These are phyloP conservation scores for Halcyon badia DNA, from an alignment of 2,797 vertebrate species.

Conservation along the genomic window DNA sequence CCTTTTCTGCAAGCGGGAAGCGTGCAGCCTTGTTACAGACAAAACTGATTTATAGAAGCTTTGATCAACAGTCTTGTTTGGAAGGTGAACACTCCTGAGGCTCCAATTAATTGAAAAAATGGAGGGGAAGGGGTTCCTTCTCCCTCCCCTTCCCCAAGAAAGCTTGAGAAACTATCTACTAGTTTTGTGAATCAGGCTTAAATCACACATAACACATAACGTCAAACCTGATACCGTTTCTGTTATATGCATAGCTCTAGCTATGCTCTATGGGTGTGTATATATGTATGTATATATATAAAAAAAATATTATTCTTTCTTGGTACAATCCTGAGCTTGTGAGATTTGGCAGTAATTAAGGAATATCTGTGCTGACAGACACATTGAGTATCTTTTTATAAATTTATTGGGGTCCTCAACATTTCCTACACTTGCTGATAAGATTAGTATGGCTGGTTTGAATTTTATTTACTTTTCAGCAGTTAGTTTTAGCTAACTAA, in stretches of 20 bases:
- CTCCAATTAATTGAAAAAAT: not conserved
- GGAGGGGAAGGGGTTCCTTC: not conserved
- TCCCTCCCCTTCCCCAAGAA: not conserved
- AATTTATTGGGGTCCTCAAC: not conserved
- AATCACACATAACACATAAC: not conserved
- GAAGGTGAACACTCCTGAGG: not conserved
- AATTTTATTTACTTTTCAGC: not conserved
- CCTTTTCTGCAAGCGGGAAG: not conserved
- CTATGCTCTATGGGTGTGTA: not conserved
- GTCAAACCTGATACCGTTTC: not conserved
- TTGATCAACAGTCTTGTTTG: not conserved
- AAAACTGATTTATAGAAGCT: not conserved
- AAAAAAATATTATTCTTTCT: not conserved
- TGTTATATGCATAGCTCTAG: not conserved
- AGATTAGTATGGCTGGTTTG: not conserved
- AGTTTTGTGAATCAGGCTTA: not conserved
- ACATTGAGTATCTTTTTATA: not conserved
- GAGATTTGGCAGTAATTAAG: not conserved
- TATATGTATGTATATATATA: not conserved
- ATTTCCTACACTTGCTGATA: not conserved
- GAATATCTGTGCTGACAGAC: not conserved
- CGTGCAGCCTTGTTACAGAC: not conserved
- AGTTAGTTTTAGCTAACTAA: not conserved
- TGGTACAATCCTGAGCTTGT: not conserved
- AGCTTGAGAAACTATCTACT: not conserved